These are phyloP conservation scores for Labroides dimidiatus DNA, from an alignment of 2,797 vertebrate genomes.

Conservation along the genomic window DNA sequence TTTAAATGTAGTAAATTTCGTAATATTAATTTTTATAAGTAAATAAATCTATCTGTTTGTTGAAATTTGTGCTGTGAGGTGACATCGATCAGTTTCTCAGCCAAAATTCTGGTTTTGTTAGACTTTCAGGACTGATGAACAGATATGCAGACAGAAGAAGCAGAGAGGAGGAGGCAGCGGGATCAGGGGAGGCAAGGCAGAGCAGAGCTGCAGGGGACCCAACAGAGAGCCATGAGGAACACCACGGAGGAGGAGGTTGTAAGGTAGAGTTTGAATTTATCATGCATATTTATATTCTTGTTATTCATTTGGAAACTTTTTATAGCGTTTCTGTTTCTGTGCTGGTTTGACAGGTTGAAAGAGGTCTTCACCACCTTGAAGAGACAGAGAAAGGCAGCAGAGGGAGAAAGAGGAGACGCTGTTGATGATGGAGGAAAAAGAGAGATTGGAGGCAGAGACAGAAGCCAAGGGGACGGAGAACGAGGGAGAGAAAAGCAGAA, in stretches of 20 bases:
- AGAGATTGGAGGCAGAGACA: not conserved
- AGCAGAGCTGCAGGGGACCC: slow-evolving; percentile 13
- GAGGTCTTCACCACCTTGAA: not conserved
- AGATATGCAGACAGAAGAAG: slow-evolving; percentile 51
- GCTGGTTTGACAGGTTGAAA: slow-evolving; percentile 34
- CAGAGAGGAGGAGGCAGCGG: slow-evolving; percentile 19
- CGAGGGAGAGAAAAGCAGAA: too few species aligned
- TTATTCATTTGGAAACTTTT: not conserved
- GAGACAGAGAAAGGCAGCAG: slow-evolving; percentile 11
- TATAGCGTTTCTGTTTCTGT: not conserved
- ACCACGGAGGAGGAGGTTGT: slow-evolving; percentile 23
- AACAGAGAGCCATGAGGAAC: not conserved
- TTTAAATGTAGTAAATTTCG: too few species aligned
- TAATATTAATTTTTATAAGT: too few species aligned
- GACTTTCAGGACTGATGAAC: not conserved
- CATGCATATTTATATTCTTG: not conserved
- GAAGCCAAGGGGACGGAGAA: not conserved
- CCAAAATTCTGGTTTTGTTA: too few species aligned
- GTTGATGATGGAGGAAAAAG: slow-evolving; percentile 19
- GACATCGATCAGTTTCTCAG: not conserved
- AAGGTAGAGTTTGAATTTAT: slow-evolving; percentile 21
- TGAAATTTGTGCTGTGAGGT: not conserved
- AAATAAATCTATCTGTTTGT: not conserved
- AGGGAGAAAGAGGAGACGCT: slow-evolving; percentile 9
- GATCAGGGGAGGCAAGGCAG: slow-evolving; percentile 15